Conservation (phyloP, 1,140 invertebrate genomes). For the Pogonomyrmex barbatus region DNA sequence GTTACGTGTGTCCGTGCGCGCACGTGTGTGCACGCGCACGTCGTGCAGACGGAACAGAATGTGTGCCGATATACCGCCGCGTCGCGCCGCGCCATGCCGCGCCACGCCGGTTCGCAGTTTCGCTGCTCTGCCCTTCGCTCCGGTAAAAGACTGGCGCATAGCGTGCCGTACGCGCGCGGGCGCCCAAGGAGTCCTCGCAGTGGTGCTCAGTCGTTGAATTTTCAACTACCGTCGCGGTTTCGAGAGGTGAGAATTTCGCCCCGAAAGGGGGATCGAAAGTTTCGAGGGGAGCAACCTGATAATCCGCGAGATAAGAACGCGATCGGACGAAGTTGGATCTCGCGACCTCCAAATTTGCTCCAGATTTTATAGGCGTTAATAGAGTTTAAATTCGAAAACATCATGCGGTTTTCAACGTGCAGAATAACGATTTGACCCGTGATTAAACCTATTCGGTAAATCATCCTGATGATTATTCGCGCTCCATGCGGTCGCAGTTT, state of each 20-base stretch:
- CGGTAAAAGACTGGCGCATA: constrained; percentile 58
- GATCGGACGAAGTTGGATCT: background rate
- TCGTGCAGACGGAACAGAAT: constrained; percentile 43
- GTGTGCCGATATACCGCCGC: constrained; percentile 37
- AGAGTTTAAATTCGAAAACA: no score
- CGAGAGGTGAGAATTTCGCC: background rate
- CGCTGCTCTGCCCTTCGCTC: constrained; percentile 64
- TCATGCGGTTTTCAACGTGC: no score
- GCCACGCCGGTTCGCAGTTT: constrained; percentile 53
- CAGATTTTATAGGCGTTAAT: background rate
- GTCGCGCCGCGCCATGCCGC: constrained; percentile 6
- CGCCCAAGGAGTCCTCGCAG: constrained; percentile 59
- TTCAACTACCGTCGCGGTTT: background rate
- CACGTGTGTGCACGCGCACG: background rate
- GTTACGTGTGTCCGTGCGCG: background rate
- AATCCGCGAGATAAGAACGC: background rate
- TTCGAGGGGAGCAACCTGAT: background rate
- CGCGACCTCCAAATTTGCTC: background rate
- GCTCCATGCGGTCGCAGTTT: background rate
- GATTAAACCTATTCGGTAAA: background rate
- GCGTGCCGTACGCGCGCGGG: constrained; percentile 47
- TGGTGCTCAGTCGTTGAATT: constrained; percentile 48
- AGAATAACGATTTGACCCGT: no score
- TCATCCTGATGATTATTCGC: background rate
- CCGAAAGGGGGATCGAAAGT: background rate